Evolutionary conservation across 2,888 invertebrate genomes (phyloP), one percentile per base, ranked within the genome.

Genomic region (Stictocephala bisonia): DNA sequence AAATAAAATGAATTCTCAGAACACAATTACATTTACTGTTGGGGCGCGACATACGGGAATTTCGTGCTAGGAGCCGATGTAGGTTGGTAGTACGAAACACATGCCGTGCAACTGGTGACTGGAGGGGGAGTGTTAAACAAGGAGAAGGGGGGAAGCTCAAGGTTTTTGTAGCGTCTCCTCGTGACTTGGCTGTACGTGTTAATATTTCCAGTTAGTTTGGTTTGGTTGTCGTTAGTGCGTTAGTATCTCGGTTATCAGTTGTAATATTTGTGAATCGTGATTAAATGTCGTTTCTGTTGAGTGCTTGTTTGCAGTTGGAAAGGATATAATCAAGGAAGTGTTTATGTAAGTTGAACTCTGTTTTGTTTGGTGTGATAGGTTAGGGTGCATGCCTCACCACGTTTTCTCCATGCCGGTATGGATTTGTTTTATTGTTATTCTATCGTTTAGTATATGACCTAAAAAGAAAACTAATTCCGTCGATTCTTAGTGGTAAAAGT

Each of bases 71-170:
- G 24, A 41, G 44, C 58, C 18, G 44, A 71, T 56, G 56, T 71
- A 44, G 58, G 70, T 71, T 71, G 70, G 70, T 48, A 71, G 58
- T 29, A 58, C 56, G 44, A 75, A 68, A 75, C 51, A 75, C 75
- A 64, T 64, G 71, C 75, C 71, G 73, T 75, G 73, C 73, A 75
- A 73, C 71, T 69, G 66, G 58, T 31, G 69, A 31, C 26, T 11
- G 4, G 44, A n/a, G 53, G 18, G 35, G 56, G 35, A 27, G 40
- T 20, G 22, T 31, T 51, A 53, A 67, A 66, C 22, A 35, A 44
- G 31, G 29, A 40, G 44, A 67, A 24, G 71, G 71, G 64, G 64
- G 71, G 44, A 67, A 50, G 27, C 60, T 50, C 71, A 60, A 64
- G 71, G 72, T 72, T 72, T 53, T 72, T 72, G 72, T 53, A 67